phyloP scores from a whole-genome alignment of 2,113 vertebrate species.

The Psittacula cyanocephala region DNA sequence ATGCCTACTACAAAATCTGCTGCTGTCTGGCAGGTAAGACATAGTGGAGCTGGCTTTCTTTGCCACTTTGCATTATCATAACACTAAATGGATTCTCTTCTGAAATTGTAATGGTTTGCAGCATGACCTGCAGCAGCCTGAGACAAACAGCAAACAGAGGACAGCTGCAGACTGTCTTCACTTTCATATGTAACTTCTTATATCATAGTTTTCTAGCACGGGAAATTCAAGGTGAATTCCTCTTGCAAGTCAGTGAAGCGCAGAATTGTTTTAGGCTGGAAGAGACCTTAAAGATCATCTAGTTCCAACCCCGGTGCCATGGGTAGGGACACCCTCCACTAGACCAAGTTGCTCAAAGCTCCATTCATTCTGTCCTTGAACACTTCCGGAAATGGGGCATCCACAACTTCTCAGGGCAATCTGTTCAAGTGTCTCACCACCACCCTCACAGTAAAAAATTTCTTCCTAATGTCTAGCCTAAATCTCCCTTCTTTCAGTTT shows the following conservation, averaged over 20 bases:
- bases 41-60: neutral
- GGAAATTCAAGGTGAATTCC: neutral
- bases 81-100: neutral
- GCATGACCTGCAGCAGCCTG: neutral
- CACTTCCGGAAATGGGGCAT: neutral
- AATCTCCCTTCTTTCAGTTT: neutral
- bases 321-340: neutral
- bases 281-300: neutral
- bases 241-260: neutral
- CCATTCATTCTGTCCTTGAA: neutral
- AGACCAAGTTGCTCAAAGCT: neutral
- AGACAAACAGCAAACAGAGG: neutral
- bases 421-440: neutral
- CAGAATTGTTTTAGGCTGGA: neutral
- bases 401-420: neutral
- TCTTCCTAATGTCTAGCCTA: neutral
- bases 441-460: neutral
- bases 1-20: neutral
- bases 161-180: neutral
- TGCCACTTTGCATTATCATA: neutral
- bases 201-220: neutral
- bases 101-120: neutral
- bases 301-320: neutral
- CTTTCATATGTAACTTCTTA: neutral
- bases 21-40: neutral